These are phyloP conservation scores for Alosa alosa DNA, from an alignment of 2,113 vertebrate genomes.

Conservation along the genomic window DNA sequence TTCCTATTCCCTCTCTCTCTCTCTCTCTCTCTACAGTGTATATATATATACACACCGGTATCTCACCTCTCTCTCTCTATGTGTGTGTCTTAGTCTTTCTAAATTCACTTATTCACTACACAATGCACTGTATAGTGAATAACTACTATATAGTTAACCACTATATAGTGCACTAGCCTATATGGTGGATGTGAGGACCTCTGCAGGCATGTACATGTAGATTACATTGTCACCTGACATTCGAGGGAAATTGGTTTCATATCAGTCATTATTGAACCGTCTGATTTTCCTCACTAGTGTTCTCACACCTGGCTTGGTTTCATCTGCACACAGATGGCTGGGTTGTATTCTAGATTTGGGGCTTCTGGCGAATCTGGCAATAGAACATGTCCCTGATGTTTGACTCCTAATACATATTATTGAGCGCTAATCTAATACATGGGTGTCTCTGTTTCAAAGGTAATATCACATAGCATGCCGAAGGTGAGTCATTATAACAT, in stretches of 20 bases:
- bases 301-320: not conserved
- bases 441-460: not conserved
- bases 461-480: not conserved
- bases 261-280: not conserved
- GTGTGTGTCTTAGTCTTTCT: not conserved
- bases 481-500: not conserved
- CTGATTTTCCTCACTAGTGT: not conserved
- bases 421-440: not conserved
- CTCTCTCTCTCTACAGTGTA: not conserved
- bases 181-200: no score
- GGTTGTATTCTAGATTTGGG: not conserved
- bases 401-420: not conserved
- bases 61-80: not conserved
- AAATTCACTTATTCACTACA: not conserved
- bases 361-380: conserved; percentile 8
- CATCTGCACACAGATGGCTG: not conserved
- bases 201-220: not conserved
- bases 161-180: no score
- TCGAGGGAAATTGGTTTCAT: not conserved
- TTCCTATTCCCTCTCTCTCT: not conserved
- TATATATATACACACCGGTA: no score
- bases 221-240: not conserved
- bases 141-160: no score
- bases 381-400: not conserved
- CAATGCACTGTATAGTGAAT: not conserved